Percentiles rank a stretch among this genome's conserved stretches.
phyloP scores from a whole-genome alignment of 2,797 vertebrate species.

The Poeciliopsis presidionis region DNA sequence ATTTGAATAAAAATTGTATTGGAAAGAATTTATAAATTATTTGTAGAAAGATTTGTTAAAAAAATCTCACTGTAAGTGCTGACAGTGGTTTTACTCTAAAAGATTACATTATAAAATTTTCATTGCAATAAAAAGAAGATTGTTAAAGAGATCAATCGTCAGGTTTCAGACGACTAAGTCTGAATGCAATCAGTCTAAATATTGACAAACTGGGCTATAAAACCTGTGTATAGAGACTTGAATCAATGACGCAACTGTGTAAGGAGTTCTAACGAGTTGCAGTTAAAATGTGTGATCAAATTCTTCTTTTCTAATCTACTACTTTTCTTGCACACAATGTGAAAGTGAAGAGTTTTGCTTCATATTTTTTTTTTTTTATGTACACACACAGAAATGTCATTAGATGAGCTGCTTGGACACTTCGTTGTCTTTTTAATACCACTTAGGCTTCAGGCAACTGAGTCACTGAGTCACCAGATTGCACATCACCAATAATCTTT shows the following conservation, averaged over 20 bases:
- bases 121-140: neutral
- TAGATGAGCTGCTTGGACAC: neutral
- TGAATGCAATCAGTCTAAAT: neutral
- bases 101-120: neutral
- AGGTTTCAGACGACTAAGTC: neutral
- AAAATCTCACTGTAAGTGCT: neutral
- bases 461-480: neutral
- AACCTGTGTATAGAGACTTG: neutral
- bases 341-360: neutral
- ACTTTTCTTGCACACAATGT: neutral
- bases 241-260: neutral
- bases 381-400: neutral
- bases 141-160: neutral
- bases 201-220: neutral
- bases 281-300: neutral
- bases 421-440: neutral
- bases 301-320: neutral
- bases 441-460: neutral
- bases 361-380: neutral
- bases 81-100: neutral
- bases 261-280: conserved; percentile 1
- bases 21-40: neutral
- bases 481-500: neutral
- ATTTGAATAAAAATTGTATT: neutral
- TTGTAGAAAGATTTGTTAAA: neutral